A percentile compares a stretch with the other conserved stretches of the same genome.
Evolutionary conservation across 2,888 invertebrate species (phyloP).

Genomic region (Lycia hirtaria): DNA sequence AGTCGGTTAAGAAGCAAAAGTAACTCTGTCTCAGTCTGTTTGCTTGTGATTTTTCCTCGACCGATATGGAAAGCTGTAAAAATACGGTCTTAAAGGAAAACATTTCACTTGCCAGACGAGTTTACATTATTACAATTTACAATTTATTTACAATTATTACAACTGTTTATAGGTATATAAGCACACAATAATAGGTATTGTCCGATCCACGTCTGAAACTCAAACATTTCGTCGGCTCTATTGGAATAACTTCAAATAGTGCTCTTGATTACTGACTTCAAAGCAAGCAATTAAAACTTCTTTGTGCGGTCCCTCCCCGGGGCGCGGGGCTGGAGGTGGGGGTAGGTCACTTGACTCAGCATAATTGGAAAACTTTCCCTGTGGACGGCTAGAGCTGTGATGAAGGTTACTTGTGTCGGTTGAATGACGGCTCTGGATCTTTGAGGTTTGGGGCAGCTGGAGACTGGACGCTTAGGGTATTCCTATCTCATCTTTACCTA

Average conservation of each 20-base stretch:
- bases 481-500: too few relatives aligned
- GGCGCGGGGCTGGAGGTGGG: constrained; percentile 42
- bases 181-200: constrained; percentile 9
- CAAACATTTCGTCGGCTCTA: constrained; percentile 46
- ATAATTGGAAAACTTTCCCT: constrained; percentile 64
- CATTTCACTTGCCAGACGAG: too few relatives aligned
- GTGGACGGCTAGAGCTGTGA: constrained; percentile 38
- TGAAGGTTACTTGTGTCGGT: constrained; percentile 41
- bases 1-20: too few relatives aligned
- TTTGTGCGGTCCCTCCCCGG: constrained; percentile 69
- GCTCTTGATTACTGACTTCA: constrained; percentile 72
- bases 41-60: too few relatives aligned
- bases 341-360: constrained; percentile 76
- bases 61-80: too few relatives aligned
- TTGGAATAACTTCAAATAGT: constrained; percentile 70
- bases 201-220: constrained; percentile 31
- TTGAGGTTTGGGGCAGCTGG: constrained; percentile 33
- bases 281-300: constrained; percentile 84
- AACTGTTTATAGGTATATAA: too few relatives aligned
- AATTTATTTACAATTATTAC: too few relatives aligned
- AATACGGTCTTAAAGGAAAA: too few relatives aligned
- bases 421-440: constrained; percentile 38
- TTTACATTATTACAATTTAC: too few relatives aligned
- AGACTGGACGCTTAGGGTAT: background rate
- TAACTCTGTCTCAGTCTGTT: too few relatives aligned